A percentile compares a stretch with the other conserved stretches of the same genome.
These are phyloP conservation scores for Sesia apiformis DNA, from an alignment of 2,888 invertebrate genomes.

Conservation along the genomic window DNA sequence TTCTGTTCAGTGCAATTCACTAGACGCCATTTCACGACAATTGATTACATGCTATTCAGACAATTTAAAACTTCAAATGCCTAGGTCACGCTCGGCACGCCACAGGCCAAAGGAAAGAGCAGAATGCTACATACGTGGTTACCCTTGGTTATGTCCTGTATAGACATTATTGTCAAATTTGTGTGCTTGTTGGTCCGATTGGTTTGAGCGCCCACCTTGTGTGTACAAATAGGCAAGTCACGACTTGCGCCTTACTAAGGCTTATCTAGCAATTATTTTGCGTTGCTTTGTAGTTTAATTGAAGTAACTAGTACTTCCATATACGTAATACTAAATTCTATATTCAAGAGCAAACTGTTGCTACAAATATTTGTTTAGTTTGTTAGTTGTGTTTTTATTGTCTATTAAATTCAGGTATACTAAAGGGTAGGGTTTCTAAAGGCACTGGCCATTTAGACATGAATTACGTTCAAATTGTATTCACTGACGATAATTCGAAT, in stretches of 20 bases:
- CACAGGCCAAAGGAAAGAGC: slow-evolving; percentile 19
- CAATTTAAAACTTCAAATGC: slow-evolving; percentile 34
- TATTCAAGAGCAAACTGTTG: too few species aligned
- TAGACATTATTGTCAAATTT: slow-evolving; percentile 39
- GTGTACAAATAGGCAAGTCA: slow-evolving; percentile 44
- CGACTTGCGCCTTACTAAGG: slow-evolving; percentile 34
- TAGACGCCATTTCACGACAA: slow-evolving; percentile 32
- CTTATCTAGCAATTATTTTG: slow-evolving; percentile 31
- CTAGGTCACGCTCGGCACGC: slow-evolving; percentile 52
- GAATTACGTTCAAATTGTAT: too few species aligned
- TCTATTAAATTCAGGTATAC: too few species aligned
- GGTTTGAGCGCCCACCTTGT: slow-evolving; percentile 42
- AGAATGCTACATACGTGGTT: slow-evolving; percentile 23
- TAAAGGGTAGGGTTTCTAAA: too few species aligned
- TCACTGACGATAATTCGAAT: too few species aligned
- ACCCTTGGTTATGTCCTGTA: slow-evolving; percentile 46
- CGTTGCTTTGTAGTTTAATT: slow-evolving; percentile 33
- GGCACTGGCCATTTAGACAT: too few species aligned
- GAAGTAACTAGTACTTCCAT: slow-evolving; percentile 4
- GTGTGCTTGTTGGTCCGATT: slow-evolving; percentile 26
- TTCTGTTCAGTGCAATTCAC: slow-evolving; percentile 6
- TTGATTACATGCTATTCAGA: slow-evolving; percentile 11
- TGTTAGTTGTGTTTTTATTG: too few species aligned
- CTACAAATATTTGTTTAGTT: too few species aligned
- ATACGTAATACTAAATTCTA: neutral